These are phyloP conservation scores for Pseudochirops corinnae DNA, from an alignment of 2,797 vertebrate genomes.

Conservation along the genomic window DNA sequence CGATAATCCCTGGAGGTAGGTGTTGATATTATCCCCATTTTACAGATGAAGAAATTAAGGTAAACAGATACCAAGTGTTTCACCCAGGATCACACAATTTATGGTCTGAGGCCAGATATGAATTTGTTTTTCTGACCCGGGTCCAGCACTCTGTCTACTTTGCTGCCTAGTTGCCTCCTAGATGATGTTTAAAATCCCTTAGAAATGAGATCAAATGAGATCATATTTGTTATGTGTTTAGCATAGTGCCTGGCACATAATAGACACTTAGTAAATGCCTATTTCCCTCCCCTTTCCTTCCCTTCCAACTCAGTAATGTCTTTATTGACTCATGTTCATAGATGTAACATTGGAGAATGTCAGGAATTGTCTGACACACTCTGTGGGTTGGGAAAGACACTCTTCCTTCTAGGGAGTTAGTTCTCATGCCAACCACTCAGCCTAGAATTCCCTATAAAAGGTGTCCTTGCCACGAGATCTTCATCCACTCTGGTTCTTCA, in stretches of 20 bases:
- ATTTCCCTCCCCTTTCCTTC: not conserved
- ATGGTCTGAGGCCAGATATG: not conserved
- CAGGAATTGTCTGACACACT: not conserved
- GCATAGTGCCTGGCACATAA: not conserved
- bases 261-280: not conserved
- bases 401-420: not conserved
- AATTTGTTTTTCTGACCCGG: not conserved
- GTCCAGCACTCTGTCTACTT: not conserved
- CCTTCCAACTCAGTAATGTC: not conserved
- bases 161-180: not conserved
- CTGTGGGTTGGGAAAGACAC: not conserved
- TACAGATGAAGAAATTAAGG: not conserved
- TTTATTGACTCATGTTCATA: not conserved
- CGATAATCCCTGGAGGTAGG: not conserved
- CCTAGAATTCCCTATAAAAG: not conserved
- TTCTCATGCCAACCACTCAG: not conserved
- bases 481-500: not conserved
- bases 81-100: not conserved
- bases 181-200: not conserved
- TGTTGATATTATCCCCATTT: not conserved
- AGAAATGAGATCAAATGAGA: not conserved
- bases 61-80: not conserved
- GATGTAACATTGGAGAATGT: not conserved
- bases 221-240: not conserved
- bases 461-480: not conserved